A percentile compares a stretch with the other conserved stretches of the same genome.
Evolutionary conservation across 2,797 vertebrate species (phyloP).

Genomic region (Peromyscus melanophrys): DNA sequence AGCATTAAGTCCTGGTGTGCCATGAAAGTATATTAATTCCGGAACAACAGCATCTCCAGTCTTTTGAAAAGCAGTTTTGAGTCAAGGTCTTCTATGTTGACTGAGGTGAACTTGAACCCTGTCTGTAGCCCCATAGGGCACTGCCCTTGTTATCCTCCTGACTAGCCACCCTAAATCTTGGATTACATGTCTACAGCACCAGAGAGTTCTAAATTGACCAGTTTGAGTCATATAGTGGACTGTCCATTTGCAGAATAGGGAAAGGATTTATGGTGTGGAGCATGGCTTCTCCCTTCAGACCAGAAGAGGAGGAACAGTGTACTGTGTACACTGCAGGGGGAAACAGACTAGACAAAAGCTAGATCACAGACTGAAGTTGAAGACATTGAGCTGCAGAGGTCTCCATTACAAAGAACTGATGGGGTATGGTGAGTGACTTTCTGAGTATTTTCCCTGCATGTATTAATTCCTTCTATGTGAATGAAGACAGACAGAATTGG

Average conservation of each 20-base stretch:
- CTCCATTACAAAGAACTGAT: not conserved
- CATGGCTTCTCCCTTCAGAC: not conserved
- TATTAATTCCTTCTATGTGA: not conserved
- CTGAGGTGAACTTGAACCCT: not conserved
- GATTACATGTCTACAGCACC: not conserved
- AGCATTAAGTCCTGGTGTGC: not conserved
- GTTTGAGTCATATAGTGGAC: not conserved
- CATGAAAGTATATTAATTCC: not conserved
- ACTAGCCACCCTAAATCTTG: not conserved
- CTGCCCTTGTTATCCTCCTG: not conserved
- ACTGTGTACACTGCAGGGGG: not conserved
- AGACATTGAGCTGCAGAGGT: not conserved
- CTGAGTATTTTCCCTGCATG: not conserved
- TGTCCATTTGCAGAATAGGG: not conserved
- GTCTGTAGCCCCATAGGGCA: not conserved
- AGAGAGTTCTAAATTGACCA: not conserved
- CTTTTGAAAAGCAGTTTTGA: not conserved
- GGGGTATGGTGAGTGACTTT: not conserved
- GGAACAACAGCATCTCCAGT: not conserved
- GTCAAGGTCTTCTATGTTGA: not conserved
- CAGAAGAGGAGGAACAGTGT: not conserved
- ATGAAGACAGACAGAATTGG: not conserved
- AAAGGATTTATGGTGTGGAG: not conserved
- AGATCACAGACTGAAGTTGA: not conserved
- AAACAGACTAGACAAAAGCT: not conserved